Conservation (phyloP, 2,888 invertebrate genomes). For the Molorchus minor region DNA sequence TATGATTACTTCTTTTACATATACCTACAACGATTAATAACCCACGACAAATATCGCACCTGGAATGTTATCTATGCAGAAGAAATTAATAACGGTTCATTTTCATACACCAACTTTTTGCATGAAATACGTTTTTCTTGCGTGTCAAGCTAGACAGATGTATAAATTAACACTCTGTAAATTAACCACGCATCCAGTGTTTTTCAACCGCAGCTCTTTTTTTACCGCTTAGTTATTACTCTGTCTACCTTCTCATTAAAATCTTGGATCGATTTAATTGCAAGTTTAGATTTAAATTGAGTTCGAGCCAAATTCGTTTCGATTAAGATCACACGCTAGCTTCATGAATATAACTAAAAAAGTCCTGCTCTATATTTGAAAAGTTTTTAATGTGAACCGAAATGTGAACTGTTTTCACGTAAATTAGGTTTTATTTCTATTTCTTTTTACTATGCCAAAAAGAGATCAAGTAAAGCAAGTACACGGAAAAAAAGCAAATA, state of each 20-base stretch:
- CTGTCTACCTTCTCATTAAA: background rate
- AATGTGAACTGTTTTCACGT: no score
- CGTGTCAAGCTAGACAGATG: background rate
- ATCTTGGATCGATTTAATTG: background rate
- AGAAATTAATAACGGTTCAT: background rate
- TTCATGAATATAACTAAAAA: background rate
- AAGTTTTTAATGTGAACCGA: no score
- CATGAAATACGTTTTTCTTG: background rate
- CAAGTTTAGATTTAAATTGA: background rate
- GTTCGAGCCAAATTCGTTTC: background rate
- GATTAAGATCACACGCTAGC: background rate
- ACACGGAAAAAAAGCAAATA: no score
- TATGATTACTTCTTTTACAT: no score
- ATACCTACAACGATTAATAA: background rate
- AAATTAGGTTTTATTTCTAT: no score
- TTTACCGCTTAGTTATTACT: background rate
- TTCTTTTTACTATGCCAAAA: no score
- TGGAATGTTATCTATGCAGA: background rate
- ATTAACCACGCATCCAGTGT: conserved; percentile 3
- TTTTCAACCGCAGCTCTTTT: background rate
- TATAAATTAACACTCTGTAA: conserved; percentile 1
- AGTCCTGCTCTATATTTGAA: background rate
- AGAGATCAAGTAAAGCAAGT: no score
- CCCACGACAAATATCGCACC: background rate
- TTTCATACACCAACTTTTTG: background rate